Conservation (phyloP, 2,113 vertebrate genomes). For the Numida meleagris region DNA sequence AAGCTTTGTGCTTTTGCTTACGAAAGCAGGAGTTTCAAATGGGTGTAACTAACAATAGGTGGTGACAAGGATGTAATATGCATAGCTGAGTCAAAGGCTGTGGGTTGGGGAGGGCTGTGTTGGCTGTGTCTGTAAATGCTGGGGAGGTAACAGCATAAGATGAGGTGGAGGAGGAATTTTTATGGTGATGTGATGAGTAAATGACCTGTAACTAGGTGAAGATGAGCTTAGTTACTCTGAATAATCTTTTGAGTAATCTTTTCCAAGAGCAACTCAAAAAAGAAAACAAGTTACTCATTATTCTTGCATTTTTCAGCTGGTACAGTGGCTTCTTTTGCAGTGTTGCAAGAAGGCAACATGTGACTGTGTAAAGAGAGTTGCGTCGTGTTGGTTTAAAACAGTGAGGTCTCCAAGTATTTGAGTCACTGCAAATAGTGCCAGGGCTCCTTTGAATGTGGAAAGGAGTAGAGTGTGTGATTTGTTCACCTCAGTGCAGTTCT, state of each 20-base stretch:
- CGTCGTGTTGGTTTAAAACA: background rate
- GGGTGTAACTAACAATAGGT: background rate
- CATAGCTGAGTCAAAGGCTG: conserved; percentile 6
- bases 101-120: background rate
- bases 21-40: background rate
- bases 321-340: background rate
- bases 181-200: background rate
- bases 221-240: background rate
- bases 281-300: background rate
- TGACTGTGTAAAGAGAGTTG: background rate
- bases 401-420: background rate
- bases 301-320: background rate
- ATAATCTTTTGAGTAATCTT: background rate
- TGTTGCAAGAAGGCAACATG: background rate
- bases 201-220: conserved; percentile 22
- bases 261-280: background rate
- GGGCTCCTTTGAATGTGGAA: background rate
- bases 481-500: background rate
- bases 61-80: background rate
- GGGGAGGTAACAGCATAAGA: conserved; percentile 5
- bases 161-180: background rate
- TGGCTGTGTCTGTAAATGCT: background rate
- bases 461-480: background rate
- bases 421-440: background rate
- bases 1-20: background rate